Percentiles rank a stretch among this genome's conserved stretches.
These are phyloP conservation scores for Julus scandinavius DNA, from an alignment of 2,888 invertebrate species.

Conservation along the genomic window DNA sequence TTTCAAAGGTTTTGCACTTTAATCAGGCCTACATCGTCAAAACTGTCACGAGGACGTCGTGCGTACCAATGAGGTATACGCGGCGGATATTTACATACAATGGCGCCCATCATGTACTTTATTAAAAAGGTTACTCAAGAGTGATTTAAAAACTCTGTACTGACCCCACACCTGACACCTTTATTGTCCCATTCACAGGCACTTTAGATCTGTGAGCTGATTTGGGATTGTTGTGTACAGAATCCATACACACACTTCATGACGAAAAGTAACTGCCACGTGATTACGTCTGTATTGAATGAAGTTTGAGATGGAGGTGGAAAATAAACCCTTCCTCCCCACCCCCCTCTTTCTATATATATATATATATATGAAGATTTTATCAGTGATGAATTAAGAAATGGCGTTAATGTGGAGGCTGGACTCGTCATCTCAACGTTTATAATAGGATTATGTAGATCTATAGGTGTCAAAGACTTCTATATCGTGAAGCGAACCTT, in stretches of 20 bases:
- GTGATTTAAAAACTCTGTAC: conserved; percentile 1
- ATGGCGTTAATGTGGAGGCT: conserved; percentile 35
- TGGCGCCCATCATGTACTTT: conserved; percentile 22
- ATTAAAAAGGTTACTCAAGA: conserved; percentile 33
- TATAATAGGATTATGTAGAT: conserved; percentile 20
- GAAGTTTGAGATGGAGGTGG: background rate
- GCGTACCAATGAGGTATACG: background rate
- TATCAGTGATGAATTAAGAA: conserved; percentile 19
- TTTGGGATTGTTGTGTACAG: conserved; percentile 22
- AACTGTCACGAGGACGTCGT: background rate
- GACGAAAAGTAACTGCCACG: conserved; percentile 22
- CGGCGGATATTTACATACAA: conserved; percentile 7
- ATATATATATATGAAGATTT: no score
- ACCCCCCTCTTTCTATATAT: background rate
- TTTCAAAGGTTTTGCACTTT: no score
- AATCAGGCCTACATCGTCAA: background rate
- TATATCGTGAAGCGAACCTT: background rate
- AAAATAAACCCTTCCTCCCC: background rate
- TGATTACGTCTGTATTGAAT: conserved; percentile 38
- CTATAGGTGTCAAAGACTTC: background rate
- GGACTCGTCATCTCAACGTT: conserved; percentile 8
- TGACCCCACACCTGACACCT: conserved; percentile 24
- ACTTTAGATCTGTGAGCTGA: conserved; percentile 33
- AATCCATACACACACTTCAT: background rate
- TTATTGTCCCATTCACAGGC: conserved; percentile 19